These are phyloP conservation scores for Aricia artaxerxes DNA, from an alignment of 2,888 invertebrate genomes.

Conservation along the genomic window DNA sequence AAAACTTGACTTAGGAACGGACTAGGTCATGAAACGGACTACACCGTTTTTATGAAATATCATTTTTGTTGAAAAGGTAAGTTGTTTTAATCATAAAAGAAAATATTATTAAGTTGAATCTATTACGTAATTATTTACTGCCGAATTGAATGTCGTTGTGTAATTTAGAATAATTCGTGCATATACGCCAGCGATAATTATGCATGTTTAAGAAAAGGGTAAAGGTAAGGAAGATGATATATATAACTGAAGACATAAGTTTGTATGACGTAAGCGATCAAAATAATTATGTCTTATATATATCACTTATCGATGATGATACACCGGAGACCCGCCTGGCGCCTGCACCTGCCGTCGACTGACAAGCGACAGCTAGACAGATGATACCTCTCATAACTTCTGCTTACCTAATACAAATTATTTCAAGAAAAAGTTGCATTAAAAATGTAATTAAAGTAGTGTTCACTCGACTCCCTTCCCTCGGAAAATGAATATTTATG, in stretches of 20 bases:
- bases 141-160: no score
- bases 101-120: no score
- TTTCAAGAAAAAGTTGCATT: background rate
- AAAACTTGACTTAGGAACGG: background rate
- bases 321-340: background rate
- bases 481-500: background rate
- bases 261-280: background rate
- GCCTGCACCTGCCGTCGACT: background rate
- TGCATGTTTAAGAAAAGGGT: background rate
- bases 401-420: background rate
- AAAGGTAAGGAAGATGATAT: background rate
- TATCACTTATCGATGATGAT: background rate
- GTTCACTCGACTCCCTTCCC: background rate
- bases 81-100: no score
- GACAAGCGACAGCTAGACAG: background rate
- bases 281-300: no score
- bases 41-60: no score
- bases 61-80: no score
- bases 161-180: no score
- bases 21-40: no score
- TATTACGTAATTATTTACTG: no score
- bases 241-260: background rate
- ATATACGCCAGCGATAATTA: no score
- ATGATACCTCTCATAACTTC: background rate
- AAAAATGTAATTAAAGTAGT: background rate